Conservation (phyloP, 2,113 vertebrate genomes). For the Scomber japonicus region DNA sequence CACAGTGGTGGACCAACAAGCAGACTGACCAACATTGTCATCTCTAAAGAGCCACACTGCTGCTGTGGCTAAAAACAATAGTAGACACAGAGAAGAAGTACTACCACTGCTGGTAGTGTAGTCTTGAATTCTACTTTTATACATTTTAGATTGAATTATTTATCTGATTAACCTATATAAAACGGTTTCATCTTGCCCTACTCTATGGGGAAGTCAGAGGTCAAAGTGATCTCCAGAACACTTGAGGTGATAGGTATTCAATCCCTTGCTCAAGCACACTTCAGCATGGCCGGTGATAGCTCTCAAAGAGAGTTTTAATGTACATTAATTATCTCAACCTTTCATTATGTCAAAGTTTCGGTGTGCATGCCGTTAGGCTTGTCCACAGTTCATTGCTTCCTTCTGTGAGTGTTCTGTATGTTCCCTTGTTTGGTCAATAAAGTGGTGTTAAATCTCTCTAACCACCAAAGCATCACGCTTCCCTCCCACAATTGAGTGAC, state of each 20-base stretch:
- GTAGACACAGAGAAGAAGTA: too few relatives aligned
- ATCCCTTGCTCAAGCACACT: neutral
- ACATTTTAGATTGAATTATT: neutral
- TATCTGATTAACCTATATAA: too few relatives aligned
- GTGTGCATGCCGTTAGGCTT: neutral
- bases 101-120: neutral
- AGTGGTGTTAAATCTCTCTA: constrained; percentile 14
- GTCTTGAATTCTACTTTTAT: neutral
- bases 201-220: neutral
- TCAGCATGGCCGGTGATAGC: neutral
- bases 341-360: constrained; percentile 6
- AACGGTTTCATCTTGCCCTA: neutral
- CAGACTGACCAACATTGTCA: too few relatives aligned
- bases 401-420: neutral
- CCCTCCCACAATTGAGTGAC: constrained; percentile 1
- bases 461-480: neutral
- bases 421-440: constrained; percentile 29
- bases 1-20: too few relatives aligned
- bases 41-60: too few relatives aligned
- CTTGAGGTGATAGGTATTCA: too few relatives aligned
- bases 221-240: neutral
- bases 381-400: constrained; percentile 11
- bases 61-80: neutral
- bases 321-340: too few relatives aligned
- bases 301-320: neutral